Conservation (phyloP, 2,797 vertebrate genomes). For the Periparus ater region DNA sequence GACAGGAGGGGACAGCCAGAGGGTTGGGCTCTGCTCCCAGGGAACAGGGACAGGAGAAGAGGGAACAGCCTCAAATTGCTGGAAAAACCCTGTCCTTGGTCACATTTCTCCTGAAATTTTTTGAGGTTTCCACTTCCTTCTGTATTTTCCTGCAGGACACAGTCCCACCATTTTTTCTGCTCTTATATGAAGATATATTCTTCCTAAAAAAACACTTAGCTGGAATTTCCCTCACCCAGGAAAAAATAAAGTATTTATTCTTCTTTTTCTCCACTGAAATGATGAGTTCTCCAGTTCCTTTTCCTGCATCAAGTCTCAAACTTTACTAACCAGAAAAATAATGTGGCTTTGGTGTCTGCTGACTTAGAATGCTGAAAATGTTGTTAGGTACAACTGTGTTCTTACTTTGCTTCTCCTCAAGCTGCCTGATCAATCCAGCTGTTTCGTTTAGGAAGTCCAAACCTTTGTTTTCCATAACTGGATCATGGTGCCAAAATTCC, state of each 20-base stretch:
- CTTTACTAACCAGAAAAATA: background rate
- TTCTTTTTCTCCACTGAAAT: background rate
- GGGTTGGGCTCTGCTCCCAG: no score
- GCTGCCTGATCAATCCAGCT: background rate
- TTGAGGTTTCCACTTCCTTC: background rate
- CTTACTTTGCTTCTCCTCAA: background rate
- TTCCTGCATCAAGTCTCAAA: background rate
- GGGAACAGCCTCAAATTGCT: fast-evolving
- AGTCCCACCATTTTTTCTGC: background rate
- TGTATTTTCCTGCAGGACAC: background rate
- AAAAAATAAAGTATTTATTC: background rate
- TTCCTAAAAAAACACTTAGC: background rate
- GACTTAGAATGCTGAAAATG: fast-evolving
- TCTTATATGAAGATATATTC: background rate
- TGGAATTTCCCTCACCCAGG: background rate
- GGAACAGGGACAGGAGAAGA: background rate
- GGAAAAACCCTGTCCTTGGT: background rate
- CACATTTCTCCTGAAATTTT: background rate
- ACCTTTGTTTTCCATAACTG: background rate
- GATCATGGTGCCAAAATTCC: background rate
- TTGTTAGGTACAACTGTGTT: background rate
- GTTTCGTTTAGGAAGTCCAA: background rate
- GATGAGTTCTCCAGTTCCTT: background rate
- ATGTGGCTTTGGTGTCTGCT: background rate
- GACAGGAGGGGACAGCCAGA: background rate